Percentiles rank a stretch among this genome's conserved stretches.
These are phyloP conservation scores for Lepidocyrtinus sp. DNA, from an alignment of 2,888 invertebrate species.

Conservation along the genomic window DNA sequence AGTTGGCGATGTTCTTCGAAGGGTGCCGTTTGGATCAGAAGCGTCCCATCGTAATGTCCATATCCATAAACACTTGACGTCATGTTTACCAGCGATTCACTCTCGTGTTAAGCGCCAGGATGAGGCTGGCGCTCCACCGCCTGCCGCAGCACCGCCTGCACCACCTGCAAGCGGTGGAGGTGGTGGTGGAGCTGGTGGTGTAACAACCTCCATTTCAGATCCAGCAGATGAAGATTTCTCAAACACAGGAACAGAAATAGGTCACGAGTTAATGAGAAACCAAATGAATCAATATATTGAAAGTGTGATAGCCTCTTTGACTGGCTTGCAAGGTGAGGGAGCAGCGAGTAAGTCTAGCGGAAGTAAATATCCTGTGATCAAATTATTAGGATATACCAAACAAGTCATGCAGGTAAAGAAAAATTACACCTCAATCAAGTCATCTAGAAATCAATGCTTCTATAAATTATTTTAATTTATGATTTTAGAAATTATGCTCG, in stretches of 20 bases:
- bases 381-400: slow-evolving; percentile 36
- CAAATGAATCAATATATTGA: slow-evolving; percentile 48
- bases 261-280: slow-evolving; percentile 34
- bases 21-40: too few relatives aligned
- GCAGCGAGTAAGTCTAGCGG: background rate
- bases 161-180: background rate
- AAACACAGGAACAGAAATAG: slow-evolving; percentile 25
- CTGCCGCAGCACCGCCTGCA: background rate
- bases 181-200: background rate
- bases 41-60: too few relatives aligned
- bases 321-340: slow-evolving; percentile 25
- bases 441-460: too few relatives aligned
- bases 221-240: background rate
- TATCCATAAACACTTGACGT: background rate
- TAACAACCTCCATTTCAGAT: slow-evolving; percentile 11
- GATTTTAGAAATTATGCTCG: slow-evolving; percentile 25
- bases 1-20: background rate
- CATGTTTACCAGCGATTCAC: background rate
- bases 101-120: slow-evolving; percentile 8
- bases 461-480: too few relatives aligned
- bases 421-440: too few relatives aligned
- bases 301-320: slow-evolving; percentile 24
- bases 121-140: background rate
- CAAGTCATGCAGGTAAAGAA: slow-evolving; percentile 48
- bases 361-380: slow-evolving; percentile 37